phyloP scores from a whole-genome alignment of 2,888 invertebrate genomes.

The Drosophila infuscata region DNA sequence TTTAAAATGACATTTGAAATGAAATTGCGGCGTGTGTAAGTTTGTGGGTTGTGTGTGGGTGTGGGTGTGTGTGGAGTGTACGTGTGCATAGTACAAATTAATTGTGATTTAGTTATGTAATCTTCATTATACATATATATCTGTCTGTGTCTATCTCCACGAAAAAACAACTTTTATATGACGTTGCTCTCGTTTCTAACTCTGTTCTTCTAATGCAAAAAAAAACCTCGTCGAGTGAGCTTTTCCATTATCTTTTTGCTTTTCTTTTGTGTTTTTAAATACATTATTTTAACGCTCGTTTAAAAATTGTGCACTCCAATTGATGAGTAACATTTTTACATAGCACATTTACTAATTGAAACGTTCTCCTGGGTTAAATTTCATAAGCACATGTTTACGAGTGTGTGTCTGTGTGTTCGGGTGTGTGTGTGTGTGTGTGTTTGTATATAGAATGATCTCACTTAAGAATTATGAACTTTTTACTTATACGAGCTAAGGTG shows the following conservation, averaged over 20 bases:
- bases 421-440: slow-evolving; percentile 30
- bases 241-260: slow-evolving; percentile 28
- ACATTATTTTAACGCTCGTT: slow-evolving; percentile 36
- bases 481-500: slow-evolving; percentile 64
- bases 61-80: slow-evolving; percentile 6
- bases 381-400: slow-evolving; percentile 66
- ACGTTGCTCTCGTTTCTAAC: slow-evolving; percentile 18
- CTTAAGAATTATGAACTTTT: slow-evolving; percentile 70
- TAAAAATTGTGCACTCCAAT: slow-evolving; percentile 47
- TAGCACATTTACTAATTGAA: slow-evolving; percentile 79
- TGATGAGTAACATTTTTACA: slow-evolving; percentile 32
- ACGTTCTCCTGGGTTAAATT: slow-evolving; percentile 63
- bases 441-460: slow-evolving; percentile 63
- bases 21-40: slow-evolving; percentile 54
- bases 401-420: slow-evolving; percentile 19
- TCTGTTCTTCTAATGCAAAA: slow-evolving; percentile 30
- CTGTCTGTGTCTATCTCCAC: slow-evolving; percentile 7
- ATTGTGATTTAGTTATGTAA: slow-evolving; percentile 49
- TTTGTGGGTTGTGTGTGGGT: slow-evolving; percentile 6
- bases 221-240: slow-evolving; percentile 78
- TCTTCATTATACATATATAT: slow-evolving; percentile 53
- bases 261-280: slow-evolving; percentile 4
- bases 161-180: slow-evolving; percentile 18
- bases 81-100: slow-evolving; percentile 40
- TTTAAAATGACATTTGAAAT: slow-evolving; percentile 66